A percentile compares a stretch with the other conserved stretches of the same genome.
These are phyloP conservation scores for Mycteria americana DNA, from an alignment of 2,797 vertebrate genomes.

Conservation along the genomic window DNA sequence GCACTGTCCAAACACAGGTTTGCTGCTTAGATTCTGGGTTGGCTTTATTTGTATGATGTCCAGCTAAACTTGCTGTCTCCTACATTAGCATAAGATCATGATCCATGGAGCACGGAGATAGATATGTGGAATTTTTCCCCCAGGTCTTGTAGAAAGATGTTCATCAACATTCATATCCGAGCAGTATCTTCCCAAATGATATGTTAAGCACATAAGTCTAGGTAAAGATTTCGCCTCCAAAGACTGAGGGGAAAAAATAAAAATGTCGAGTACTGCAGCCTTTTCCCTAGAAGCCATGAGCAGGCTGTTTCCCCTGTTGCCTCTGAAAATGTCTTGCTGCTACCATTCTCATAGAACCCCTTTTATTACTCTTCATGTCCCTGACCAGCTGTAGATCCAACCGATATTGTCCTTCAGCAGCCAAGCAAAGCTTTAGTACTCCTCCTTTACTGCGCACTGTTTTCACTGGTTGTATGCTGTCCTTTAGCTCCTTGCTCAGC, in stretches of 20 bases:
- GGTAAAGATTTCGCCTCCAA: background rate
- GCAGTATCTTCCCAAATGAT: background rate
- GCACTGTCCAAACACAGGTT: background rate
- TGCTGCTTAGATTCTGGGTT: background rate
- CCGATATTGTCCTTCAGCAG: background rate
- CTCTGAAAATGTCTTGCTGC: background rate
- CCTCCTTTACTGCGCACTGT: accelerated
- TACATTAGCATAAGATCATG: background rate
- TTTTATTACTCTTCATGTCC: background rate
- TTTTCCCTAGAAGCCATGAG: background rate
- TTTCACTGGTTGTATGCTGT: background rate
- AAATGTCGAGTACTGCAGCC: background rate
- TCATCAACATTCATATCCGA: background rate
- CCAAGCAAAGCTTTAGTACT: background rate
- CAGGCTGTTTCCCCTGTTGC: too few relatives aligned
- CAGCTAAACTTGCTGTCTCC: background rate
- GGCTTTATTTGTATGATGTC: background rate
- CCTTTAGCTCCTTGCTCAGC: background rate
- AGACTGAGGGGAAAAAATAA: too few relatives aligned
- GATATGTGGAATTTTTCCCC: accelerated
- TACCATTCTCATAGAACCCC: background rate
- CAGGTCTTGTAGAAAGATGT: background rate
- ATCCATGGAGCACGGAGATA: background rate
- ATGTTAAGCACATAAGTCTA: accelerated
- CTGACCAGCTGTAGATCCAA: background rate